A percentile compares a stretch with the other conserved stretches of the same genome.
phyloP scores from a whole-genome alignment of 2,113 vertebrate species.

The Solea senegalensis region DNA sequence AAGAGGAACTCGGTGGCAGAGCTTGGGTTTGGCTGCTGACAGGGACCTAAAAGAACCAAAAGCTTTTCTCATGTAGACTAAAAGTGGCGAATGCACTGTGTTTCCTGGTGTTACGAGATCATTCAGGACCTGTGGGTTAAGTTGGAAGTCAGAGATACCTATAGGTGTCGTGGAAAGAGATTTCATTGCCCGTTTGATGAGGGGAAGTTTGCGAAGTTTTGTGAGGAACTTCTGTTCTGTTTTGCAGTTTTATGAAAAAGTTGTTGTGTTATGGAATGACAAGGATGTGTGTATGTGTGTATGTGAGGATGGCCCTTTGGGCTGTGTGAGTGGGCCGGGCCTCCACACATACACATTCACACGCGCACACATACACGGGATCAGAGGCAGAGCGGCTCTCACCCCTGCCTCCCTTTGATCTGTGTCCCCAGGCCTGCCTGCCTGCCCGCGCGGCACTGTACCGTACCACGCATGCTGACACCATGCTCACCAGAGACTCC shows the following conservation, averaged over 20 bases:
- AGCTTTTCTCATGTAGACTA: not conserved
- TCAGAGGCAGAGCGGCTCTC: slow-evolving; percentile 88
- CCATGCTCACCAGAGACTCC: slow-evolving; percentile 94
- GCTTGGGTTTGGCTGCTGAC: slow-evolving; percentile 37
- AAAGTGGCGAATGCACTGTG: slow-evolving; percentile 8
- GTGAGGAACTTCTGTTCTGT: slow-evolving; percentile 63
- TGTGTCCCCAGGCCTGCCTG: slow-evolving; percentile 97
- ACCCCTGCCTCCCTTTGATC: slow-evolving; percentile 95
- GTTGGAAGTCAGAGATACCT: slow-evolving; percentile 16
- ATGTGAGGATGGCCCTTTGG: slow-evolving; percentile 73
- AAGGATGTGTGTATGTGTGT: slow-evolving; percentile 59
- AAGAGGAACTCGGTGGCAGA: slow-evolving; percentile 37
- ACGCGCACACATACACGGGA: slow-evolving; percentile 78
- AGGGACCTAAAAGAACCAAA: slow-evolving; percentile 19
- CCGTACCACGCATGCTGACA: slow-evolving; percentile 87
- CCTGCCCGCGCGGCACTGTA: slow-evolving; percentile 87
- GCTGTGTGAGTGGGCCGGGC: slow-evolving; percentile 82
- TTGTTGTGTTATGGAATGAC: slow-evolving; percentile 81
- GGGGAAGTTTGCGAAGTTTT: slow-evolving; percentile 67
- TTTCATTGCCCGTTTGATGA: slow-evolving; percentile 57
- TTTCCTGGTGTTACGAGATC: not conserved
- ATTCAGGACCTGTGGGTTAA: not conserved
- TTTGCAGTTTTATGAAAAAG: slow-evolving; percentile 72
- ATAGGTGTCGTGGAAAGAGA: slow-evolving; percentile 32
- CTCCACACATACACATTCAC: slow-evolving; percentile 55